Evolutionary conservation across 2,797 vertebrate species (phyloP).

Genomic region (Melanotaenia parkinsoni): DNA sequence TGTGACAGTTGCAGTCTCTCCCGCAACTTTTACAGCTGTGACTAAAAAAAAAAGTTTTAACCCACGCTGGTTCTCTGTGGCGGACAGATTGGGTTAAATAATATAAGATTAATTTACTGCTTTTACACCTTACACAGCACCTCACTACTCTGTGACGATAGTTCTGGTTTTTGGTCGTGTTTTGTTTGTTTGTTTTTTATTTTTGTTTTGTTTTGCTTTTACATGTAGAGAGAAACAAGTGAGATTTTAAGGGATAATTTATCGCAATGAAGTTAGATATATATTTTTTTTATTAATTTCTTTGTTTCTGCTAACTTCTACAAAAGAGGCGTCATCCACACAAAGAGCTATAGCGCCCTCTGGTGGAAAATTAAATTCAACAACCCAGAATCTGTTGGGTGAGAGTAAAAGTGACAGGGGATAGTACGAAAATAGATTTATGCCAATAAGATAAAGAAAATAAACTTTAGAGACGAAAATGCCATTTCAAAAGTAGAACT

Average conservation of each 20-base stretch:
- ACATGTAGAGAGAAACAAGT: no score
- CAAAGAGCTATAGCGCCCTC: conserved; percentile 33
- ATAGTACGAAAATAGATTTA: no score
- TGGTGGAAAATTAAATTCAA: conserved; percentile 24
- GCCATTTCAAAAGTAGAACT: no score
- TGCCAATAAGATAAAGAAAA: no score
- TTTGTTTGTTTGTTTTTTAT: background rate
- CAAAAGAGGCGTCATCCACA: background rate
- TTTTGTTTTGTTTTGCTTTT: background rate
- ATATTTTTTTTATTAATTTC: no score
- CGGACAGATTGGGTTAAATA: no score
- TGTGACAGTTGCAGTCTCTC: background rate
- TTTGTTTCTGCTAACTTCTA: no score
- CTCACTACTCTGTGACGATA: background rate
- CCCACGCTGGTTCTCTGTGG: background rate
- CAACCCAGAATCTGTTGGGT: background rate
- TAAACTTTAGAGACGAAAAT: no score
- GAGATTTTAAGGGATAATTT: background rate
- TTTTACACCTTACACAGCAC: no score
- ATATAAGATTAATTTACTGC: background rate
- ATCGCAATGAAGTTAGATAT: background rate
- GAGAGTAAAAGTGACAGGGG: no score
- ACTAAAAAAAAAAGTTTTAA: no score
- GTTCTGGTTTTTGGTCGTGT: no score
- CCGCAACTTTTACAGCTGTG: conserved; percentile 28